phyloP scores from a whole-genome alignment of 2,888 invertebrate species.

The Ormyrus rosae region DNA sequence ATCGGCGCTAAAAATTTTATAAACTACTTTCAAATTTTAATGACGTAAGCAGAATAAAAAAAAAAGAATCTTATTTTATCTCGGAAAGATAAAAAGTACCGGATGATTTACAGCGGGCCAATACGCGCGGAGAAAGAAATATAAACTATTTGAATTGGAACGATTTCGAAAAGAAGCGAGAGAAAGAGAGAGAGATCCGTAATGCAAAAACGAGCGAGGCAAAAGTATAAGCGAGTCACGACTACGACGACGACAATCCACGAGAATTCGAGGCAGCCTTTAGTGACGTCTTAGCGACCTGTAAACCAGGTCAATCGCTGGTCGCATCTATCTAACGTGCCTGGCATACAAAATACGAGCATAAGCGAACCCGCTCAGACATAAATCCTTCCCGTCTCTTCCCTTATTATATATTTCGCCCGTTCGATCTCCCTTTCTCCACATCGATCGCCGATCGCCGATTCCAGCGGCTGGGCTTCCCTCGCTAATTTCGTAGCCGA shows the following conservation, averaged over 20 bases:
- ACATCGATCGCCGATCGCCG: no score
- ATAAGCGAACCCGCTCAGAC: conserved; percentile 26
- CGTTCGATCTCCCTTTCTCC: background rate
- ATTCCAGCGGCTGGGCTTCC: no score
- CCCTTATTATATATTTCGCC: background rate
- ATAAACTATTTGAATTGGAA: no score
- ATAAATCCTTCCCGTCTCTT: conserved; percentile 33
- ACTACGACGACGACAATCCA: conserved; percentile 10
- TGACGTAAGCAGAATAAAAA: no score
- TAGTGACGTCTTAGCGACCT: conserved; percentile 59
- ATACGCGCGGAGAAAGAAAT: no score
- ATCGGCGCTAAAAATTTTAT: no score
- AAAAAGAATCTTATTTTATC: no score
- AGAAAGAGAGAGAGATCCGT: background rate
- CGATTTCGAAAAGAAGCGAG: background rate
- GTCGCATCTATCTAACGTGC: conserved; percentile 67
- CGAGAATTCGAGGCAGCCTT: conserved; percentile 42
- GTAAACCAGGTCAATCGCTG: conserved; percentile 70
- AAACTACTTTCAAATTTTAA: no score
- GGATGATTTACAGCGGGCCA: no score
- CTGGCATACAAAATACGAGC: conserved; percentile 62
- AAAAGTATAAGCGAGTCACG: background rate
- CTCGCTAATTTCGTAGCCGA: no score
- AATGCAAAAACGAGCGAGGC: background rate
- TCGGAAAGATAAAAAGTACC: no score